A percentile compares a stretch with the other conserved stretches of the same genome.
phyloP scores from a whole-genome alignment of 1,140 invertebrate species.

The Sitobion miscanthi region DNA sequence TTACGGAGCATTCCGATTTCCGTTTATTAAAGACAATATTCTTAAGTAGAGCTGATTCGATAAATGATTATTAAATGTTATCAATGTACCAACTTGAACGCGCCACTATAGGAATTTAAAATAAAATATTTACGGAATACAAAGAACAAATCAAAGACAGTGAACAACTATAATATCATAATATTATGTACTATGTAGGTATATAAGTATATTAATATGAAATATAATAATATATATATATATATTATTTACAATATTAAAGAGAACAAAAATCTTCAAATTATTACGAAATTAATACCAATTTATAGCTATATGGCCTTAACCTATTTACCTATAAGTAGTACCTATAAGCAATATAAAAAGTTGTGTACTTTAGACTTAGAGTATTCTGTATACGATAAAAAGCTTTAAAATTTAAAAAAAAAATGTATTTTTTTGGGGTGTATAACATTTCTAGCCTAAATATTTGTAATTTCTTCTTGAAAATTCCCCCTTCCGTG shows the following conservation, averaged over 20 bases:
- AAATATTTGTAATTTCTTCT: neutral
- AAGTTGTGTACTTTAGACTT: no score
- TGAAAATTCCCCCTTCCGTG: no score
- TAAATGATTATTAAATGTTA: neutral
- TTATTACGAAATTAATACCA: no score
- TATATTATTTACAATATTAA: neutral
- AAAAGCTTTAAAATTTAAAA: no score
- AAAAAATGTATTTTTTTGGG: no score
- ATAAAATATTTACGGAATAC: neutral
- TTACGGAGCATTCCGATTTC: neutral
- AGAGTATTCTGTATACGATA: no score
- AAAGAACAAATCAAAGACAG: neutral
- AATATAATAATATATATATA: neutral
- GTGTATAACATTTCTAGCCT: neutral
- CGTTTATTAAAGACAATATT: neutral
- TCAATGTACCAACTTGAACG: neutral
- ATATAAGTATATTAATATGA: neutral
- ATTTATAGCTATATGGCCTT: no score
- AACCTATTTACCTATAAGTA: no score
- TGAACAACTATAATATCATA: no score
- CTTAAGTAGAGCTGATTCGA: neutral
- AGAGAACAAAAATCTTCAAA: neutral
- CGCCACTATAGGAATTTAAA: neutral
- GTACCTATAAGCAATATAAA: no score
- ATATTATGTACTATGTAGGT: neutral